Base-by-base conservation (phyloP, 2,888 invertebrate genomes). In the Tachina fera region DNA sequence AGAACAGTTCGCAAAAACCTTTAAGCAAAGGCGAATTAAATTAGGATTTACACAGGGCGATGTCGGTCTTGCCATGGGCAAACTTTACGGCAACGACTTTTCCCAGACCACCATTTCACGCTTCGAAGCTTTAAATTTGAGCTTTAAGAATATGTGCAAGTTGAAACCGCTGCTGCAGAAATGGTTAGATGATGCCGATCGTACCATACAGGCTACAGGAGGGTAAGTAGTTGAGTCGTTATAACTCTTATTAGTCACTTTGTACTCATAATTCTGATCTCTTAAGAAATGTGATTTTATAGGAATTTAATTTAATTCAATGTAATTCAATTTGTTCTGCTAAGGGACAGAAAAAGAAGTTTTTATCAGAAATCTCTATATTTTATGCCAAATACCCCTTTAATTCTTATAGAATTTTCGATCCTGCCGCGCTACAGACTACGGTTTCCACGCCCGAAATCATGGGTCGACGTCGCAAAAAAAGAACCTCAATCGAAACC, bases 121-220 rank as follows among this genome's bases (percentile, higher is more conserved):
- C 92, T 99, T 99, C 93, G 99, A 99, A 93, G 99, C 99, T 31
- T 94, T 99, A 87, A 99, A 99, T 93, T 94, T 99, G 88, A 98
- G 98, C 92, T 99, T 99, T 94, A 99, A 99, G 94, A 99, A 99
- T 93, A 99, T 99, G 99, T 99, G 99, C 95, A 99, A 99, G 93
- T 94, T 99, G 92, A 99, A 99, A 93, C 99, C 99, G 41, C 94
- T 99, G 88, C 95, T 99, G 80, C 98, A 98, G 93, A 98, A 98
- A 93, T 99, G 99, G 99, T 94, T 99, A 84, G 98, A 98, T 92
- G 98, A 99, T 92, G 98, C 98, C 0, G 97, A 98, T 92, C 96
- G 96, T 88, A 95, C 96, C 14, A 93, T 96, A 87, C 95, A 95
- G 90, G 96, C 96, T 89, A 96, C 96, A 0, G 95, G 96, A 88